Conservation (phyloP, 2,888 invertebrate species). For the Cordilura impudica region DNA sequence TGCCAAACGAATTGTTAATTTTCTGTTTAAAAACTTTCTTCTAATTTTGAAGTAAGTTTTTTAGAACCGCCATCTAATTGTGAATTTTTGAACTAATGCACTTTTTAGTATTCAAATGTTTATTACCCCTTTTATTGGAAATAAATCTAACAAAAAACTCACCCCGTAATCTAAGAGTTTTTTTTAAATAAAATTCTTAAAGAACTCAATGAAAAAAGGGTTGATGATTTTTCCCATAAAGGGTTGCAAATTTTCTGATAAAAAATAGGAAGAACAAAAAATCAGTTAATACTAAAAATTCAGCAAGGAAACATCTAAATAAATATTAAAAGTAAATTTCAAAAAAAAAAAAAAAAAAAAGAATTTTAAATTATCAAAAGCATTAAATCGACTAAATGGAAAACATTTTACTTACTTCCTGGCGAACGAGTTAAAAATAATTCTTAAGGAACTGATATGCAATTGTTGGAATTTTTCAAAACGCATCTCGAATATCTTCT, state of each 20-base stretch:
- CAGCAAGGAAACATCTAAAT: not conserved
- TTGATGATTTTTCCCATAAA: not conserved
- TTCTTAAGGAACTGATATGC: not conserved
- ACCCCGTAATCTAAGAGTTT: slow-evolving; percentile 23
- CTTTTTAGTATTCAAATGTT: slow-evolving; percentile 33
- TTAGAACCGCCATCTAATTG: slow-evolving; percentile 6
- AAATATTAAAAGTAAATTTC: not conserved
- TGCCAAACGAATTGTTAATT: no score
- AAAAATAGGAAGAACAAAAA: not conserved
- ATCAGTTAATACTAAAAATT: not conserved
- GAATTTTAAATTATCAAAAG: not conserved
- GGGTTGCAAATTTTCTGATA: slow-evolving; percentile 6
- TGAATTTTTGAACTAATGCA: not conserved
- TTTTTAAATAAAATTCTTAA: not conserved
- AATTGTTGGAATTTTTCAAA: not conserved
- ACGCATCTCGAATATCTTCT: not conserved
- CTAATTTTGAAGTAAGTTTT: no score
- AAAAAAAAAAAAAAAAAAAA: not conserved
- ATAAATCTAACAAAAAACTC: slow-evolving; percentile 12
- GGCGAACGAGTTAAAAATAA: not conserved
- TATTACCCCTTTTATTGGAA: slow-evolving; percentile 51
- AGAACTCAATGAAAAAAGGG: slow-evolving; percentile 27
- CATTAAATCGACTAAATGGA: not conserved
- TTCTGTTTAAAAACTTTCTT: no score
- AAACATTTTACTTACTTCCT: not conserved